Conservation (phyloP, 1,140 invertebrate genomes). For the Drosophila tani region DNA sequence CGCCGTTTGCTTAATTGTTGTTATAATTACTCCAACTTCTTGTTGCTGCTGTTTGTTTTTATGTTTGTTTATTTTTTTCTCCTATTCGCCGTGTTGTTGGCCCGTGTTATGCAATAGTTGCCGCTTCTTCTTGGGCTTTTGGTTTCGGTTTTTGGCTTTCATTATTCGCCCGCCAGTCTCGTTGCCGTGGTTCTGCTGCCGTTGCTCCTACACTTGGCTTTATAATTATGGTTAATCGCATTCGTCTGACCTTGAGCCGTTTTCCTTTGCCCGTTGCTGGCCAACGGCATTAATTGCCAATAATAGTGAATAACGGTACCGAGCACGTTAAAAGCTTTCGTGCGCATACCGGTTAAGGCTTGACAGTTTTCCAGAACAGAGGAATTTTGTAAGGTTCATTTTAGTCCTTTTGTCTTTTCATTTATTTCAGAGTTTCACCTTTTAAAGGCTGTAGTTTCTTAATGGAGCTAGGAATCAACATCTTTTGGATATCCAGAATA, state of each 20-base stretch:
- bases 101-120: constrained; percentile 70
- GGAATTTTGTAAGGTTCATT: not conserved
- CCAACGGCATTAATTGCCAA: constrained; percentile 48
- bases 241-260: constrained; percentile 76
- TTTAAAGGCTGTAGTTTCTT: too few species aligned
- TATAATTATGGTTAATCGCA: constrained; percentile 78
- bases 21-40: constrained; percentile 76
- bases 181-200: constrained; percentile 30
- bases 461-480: too few species aligned
- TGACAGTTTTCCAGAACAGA: constrained; percentile 27
- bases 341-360: constrained; percentile 26
- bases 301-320: constrained; percentile 49
- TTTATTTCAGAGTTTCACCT: too few species aligned
- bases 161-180: constrained; percentile 60
- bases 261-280: constrained; percentile 45
- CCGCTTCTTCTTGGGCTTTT: constrained; percentile 49
- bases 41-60: constrained; percentile 46
- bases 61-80: constrained; percentile 52
- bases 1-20: constrained; percentile 84
- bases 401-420: not conserved
- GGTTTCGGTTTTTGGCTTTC: constrained; percentile 81
- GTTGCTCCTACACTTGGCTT: constrained; percentile 54
- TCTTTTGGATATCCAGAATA: not conserved
- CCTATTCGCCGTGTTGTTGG: constrained; percentile 32
- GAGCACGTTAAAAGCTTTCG: constrained; percentile 35